Percentiles rank a stretch among this genome's conserved stretches.
Evolutionary conservation across 2,113 vertebrate genomes (phyloP).

Genomic region (Trematomus loennbergii): DNA sequence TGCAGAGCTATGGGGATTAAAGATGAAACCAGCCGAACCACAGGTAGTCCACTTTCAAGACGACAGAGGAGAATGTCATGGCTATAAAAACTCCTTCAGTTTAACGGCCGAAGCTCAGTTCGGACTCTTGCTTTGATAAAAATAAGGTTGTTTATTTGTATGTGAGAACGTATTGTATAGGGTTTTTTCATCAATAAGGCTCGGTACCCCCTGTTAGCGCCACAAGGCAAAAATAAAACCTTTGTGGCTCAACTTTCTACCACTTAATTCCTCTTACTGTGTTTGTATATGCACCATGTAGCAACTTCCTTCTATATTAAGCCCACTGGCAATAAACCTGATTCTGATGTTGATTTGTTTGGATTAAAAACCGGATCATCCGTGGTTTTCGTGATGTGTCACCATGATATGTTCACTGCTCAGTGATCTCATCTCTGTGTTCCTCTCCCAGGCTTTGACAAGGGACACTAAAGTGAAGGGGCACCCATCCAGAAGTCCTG

Average conservation of each 20-base stretch:
- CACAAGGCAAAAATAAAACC: too few species aligned
- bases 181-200: background rate
- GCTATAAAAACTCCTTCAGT: background rate
- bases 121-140: background rate
- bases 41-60: slow-evolving; percentile 7
- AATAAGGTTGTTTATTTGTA: background rate
- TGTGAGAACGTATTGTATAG: background rate
- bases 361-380: slow-evolving; percentile 12
- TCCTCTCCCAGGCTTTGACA: slow-evolving; percentile 49
- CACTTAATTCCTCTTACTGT: too few species aligned
- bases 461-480: slow-evolving; percentile 24
- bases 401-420: slow-evolving; percentile 32
- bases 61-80: slow-evolving; percentile 2
- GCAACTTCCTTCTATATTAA: too few species aligned
- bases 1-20: slow-evolving; percentile 32
- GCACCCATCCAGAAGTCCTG: slow-evolving; percentile 44
- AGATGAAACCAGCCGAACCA: slow-evolving; percentile 26
- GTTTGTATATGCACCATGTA: too few species aligned
- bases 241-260: too few species aligned
- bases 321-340: too few species aligned
- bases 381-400: background rate
- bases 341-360: background rate
- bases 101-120: background rate
- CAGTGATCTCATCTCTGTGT: slow-evolving; percentile 47
- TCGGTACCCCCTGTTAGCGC: too few species aligned